Conservation (phyloP, 2,888 invertebrate species). For the Harmothoe impar region DNA sequence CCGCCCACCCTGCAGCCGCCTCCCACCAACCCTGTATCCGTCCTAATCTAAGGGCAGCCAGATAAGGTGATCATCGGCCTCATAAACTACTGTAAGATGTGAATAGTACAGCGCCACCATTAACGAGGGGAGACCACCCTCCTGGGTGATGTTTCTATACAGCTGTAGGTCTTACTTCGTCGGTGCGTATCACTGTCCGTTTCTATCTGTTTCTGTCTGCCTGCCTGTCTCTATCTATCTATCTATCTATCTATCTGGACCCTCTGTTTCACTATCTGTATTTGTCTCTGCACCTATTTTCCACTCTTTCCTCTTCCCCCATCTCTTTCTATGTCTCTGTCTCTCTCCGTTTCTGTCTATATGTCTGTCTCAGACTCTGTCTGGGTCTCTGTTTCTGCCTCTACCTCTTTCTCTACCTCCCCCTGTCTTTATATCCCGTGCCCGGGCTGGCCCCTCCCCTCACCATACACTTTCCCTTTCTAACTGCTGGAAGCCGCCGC, state of each 20-base stretch:
- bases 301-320: neutral
- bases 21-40: neutral
- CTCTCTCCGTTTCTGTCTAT: no score
- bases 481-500: neutral
- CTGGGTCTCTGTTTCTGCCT: neutral
- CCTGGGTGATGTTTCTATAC: no score
- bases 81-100: neutral
- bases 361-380: no score
- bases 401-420: neutral
- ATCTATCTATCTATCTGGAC: no score
- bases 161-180: no score
- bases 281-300: no score
- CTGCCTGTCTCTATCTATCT: no score
- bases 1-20: neutral
- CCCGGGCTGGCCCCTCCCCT: neutral
- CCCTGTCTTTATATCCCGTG: neutral
- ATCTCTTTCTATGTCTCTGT: no score
- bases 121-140: no score
- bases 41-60: conserved; percentile 21
- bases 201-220: no score
- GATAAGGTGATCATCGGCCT: conserved; percentile 41
- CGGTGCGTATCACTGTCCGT: no score
- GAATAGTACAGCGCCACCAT: conserved; percentile 22
- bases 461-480: neutral
- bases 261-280: no score